A percentile compares a stretch with the other conserved stretches of the same genome.
phyloP scores from a whole-genome alignment of 92 coral and sea anemone genomes.

The Umimayanthus kanabou region DNA sequence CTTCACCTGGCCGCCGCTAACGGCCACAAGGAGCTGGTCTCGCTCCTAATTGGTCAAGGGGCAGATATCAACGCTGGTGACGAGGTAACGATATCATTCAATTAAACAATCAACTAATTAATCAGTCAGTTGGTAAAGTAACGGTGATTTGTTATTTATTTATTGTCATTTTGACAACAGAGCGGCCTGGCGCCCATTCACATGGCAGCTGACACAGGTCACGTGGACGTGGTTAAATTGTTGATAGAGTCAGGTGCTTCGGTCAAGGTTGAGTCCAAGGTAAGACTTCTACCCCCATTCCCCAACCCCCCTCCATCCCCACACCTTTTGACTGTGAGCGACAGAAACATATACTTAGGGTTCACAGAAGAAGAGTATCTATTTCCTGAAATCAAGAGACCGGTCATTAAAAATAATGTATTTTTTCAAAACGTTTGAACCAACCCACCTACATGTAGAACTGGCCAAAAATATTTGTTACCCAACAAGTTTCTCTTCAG shows the following conservation, averaged over 20 bases:
- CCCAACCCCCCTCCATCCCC: no score
- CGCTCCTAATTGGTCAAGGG: slow-evolving; percentile 91
- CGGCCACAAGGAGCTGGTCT: slow-evolving; percentile 89
- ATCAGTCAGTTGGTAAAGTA: no score
- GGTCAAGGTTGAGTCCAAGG: slow-evolving; percentile 85
- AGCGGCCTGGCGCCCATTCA: slow-evolving; percentile 93
- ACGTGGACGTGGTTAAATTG: slow-evolving; percentile 86
- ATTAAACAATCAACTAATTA: not conserved
- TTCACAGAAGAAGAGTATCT: no score
- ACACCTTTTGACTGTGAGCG: no score
- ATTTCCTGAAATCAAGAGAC: no score
- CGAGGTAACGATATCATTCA: slow-evolving; percentile 63
- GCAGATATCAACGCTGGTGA: slow-evolving; percentile 94
- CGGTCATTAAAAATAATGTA: no score
- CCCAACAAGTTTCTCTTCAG: no score
- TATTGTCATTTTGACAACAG: slow-evolving; percentile 38
- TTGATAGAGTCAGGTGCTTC: slow-evolving; percentile 96
- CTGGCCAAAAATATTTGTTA: no score
- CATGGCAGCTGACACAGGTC: slow-evolving; percentile 92
- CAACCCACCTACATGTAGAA: no score
- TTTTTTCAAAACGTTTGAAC: no score
- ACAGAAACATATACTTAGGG: no score
- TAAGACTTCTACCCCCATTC: slow-evolving; percentile 1
- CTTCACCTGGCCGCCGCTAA: slow-evolving; percentile 91
- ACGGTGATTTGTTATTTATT: no score